Evolutionary conservation across 2,797 vertebrate species (phyloP).

Genomic region (Saxicola maurus): DNA sequence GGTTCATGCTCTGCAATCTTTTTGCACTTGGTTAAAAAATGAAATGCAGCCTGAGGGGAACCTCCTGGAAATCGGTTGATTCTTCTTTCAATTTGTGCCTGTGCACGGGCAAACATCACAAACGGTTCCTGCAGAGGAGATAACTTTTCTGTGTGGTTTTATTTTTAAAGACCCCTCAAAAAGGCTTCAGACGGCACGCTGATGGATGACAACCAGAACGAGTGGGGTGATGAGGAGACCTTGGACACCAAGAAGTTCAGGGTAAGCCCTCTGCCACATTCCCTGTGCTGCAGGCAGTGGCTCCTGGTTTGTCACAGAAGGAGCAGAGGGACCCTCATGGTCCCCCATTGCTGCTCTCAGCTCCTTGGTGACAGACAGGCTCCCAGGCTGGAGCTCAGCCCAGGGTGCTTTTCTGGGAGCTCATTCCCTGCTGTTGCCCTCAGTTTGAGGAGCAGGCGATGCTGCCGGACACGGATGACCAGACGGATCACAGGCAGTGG

Average conservation of each 20-base stretch:
- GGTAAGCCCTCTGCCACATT: slow-evolving; percentile 63
- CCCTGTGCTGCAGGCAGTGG: background rate
- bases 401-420: background rate
- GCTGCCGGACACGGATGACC: slow-evolving; percentile 80
- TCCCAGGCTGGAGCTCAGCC: background rate
- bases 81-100: background rate
- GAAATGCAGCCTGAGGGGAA: background rate
- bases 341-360: background rate
- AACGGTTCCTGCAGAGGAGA: background rate
- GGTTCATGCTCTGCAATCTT: fast-evolving
- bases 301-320: fast-evolving
- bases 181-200: slow-evolving; percentile 88
- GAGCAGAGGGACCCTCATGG: background rate
- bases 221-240: slow-evolving; percentile 90
- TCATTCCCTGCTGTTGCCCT: background rate
- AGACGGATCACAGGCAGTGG: slow-evolving; percentile 95
- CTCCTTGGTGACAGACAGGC: background rate
- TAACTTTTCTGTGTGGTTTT: background rate
- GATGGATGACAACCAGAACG: slow-evolving; percentile 94
- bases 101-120: background rate
- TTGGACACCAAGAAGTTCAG: slow-evolving; percentile 89
- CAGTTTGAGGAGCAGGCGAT: slow-evolving; percentile 91
- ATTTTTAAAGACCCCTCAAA: slow-evolving; percentile 85
- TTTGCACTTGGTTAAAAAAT: background rate
- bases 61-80: background rate